Evolutionary conservation across 2,113 vertebrate species (phyloP).

Genomic region (Phylloscopus whistleri): DNA sequence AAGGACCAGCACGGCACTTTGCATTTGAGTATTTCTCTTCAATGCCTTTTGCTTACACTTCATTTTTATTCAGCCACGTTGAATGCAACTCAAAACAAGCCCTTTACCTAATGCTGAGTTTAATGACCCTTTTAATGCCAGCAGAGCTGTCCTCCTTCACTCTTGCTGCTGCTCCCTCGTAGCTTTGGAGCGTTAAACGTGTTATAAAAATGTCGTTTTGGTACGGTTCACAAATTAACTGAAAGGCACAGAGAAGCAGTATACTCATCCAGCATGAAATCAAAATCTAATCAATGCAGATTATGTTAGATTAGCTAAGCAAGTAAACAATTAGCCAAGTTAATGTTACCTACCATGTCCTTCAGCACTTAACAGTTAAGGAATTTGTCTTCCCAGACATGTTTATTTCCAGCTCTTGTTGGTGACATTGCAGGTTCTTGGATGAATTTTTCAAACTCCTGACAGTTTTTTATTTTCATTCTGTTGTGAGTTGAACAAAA

Average conservation of each 20-base stretch:
- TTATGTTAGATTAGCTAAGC: constrained; percentile 59
- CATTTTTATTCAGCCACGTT: constrained; percentile 78
- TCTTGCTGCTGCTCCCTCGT: constrained; percentile 66
- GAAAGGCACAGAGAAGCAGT: constrained; percentile 59
- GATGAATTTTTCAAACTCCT: neutral
- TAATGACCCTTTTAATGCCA: constrained; percentile 90
- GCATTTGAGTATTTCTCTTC: neutral
- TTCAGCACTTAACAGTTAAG: constrained; percentile 39
- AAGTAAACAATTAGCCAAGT: constrained; percentile 65
- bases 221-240: constrained; percentile 72
- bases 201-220: constrained; percentile 72
- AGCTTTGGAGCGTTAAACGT: constrained; percentile 72
- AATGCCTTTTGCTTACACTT: constrained; percentile 73
- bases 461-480: neutral
- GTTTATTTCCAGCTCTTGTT: neutral
- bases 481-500: neutral
- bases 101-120: constrained; percentile 75
- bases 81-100: constrained; percentile 80
- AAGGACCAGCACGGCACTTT: neutral
- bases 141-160: constrained; percentile 65
- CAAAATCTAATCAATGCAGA: constrained; percentile 67
- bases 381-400: constrained; percentile 9
- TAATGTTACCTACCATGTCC: constrained; percentile 52
- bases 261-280: constrained; percentile 74
- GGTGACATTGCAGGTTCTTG: neutral